A percentile compares a stretch with the other conserved stretches of the same genome.
Evolutionary conservation across 2,888 invertebrate species (phyloP).

Genomic region (Alentia gelatinosa): DNA sequence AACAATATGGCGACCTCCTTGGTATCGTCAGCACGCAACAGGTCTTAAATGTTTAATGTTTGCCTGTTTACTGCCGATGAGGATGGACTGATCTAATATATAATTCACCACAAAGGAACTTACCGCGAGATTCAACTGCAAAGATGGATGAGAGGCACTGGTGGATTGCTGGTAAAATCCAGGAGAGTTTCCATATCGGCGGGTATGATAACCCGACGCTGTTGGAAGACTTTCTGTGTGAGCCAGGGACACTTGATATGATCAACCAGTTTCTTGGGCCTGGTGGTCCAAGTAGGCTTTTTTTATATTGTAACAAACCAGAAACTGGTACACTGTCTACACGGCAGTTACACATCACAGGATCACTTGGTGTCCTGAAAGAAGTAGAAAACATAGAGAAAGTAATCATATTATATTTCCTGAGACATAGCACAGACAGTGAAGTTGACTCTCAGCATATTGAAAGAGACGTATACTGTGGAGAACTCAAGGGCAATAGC

Average conservation of each 20-base stretch:
- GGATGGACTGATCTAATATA: neutral
- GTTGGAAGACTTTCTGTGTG: slow-evolving; percentile 79
- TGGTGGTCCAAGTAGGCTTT: slow-evolving; percentile 77
- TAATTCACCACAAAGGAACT: neutral
- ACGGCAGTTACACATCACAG: slow-evolving; percentile 74
- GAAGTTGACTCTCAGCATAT: slow-evolving; percentile 77
- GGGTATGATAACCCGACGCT: slow-evolving; percentile 78
- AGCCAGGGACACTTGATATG: slow-evolving; percentile 74
- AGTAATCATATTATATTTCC: slow-evolving; percentile 77
- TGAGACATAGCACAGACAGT: slow-evolving; percentile 75
- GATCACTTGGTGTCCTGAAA: slow-evolving; percentile 75
- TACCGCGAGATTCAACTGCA: neutral
- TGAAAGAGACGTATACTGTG: slow-evolving; percentile 79
- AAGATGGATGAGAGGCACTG: slow-evolving; percentile 81
- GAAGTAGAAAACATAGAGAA: slow-evolving; percentile 72
- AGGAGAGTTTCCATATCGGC: slow-evolving; percentile 79
- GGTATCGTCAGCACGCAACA: neutral
- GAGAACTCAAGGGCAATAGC: slow-evolving; percentile 79
- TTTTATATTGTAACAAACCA: slow-evolving; percentile 77
- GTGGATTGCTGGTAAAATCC: slow-evolving; percentile 81
- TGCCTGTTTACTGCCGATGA: neutral
- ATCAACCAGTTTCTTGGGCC: slow-evolving; percentile 78
- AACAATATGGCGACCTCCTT: slow-evolving; percentile 50
- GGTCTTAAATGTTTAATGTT: slow-evolving; percentile 47
- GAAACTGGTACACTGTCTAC: slow-evolving; percentile 71